A percentile compares a stretch with the other conserved stretches of the same genome.
phyloP scores from a whole-genome alignment of 2,797 vertebrate species.

The Crypturellus tataupa region DNA sequence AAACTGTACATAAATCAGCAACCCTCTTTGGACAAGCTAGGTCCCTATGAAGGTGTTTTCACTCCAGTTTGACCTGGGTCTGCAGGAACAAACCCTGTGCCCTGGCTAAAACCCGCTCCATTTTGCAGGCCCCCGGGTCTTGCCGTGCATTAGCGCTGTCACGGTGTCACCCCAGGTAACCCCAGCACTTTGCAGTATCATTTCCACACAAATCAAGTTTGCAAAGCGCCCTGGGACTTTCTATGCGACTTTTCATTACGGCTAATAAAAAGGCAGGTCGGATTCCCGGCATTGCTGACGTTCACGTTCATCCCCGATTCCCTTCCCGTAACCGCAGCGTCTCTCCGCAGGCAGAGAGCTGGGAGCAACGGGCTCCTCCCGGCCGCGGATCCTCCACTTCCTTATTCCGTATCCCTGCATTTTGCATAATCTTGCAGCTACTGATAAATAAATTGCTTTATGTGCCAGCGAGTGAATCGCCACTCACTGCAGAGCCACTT shows the following conservation, averaged over 20 bases:
- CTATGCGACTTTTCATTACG: neutral
- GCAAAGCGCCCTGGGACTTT: neutral
- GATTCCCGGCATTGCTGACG: neutral
- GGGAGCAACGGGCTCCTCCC: neutral
- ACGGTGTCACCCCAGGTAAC: neutral
- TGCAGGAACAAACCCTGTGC: neutral
- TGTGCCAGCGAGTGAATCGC: conserved; percentile 37
- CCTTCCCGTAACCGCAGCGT: neutral
- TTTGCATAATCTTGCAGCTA: conserved; percentile 48
- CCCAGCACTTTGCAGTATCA: neutral
- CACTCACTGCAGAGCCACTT: conserved; percentile 40
- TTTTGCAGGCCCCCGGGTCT: neutral
- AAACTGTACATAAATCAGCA: neutral
- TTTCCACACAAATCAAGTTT: neutral
- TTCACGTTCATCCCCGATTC: neutral
- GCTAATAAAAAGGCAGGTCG: neutral
- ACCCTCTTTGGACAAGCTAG: neutral
- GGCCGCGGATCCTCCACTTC: neutral
- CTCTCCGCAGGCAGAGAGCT: neutral
- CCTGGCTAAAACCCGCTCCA: neutral
- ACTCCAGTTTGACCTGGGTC: neutral
- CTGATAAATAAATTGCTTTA: conserved; percentile 57
- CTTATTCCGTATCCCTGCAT: neutral
- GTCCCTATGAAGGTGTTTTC: neutral
- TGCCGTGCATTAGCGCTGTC: neutral